These are phyloP conservation scores for Helobdella robusta DNA, from an alignment of 2,888 invertebrate genomes.

Conservation along the genomic window DNA sequence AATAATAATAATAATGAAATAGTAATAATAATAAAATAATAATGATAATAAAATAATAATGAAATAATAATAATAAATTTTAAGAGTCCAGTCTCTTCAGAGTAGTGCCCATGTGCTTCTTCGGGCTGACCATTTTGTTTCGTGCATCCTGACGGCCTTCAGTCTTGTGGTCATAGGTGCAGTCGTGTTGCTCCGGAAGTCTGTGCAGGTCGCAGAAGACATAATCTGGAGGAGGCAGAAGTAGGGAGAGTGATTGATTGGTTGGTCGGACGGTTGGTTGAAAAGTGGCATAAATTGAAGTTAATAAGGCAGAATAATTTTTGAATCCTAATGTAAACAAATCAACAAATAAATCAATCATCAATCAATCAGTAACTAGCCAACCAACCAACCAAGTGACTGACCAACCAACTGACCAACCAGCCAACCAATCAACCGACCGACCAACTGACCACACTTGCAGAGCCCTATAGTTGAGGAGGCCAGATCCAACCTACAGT, in stretches of 20 bases:
- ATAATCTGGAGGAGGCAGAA: slow-evolving; percentile 39
- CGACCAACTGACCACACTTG: slow-evolving; percentile 42
- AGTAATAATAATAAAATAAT: too few species aligned
- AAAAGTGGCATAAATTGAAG: neutral
- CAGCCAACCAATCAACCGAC: neutral
- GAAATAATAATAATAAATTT: too few species aligned
- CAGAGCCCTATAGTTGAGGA: slow-evolving; percentile 46
- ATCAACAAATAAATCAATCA: too few species aligned
- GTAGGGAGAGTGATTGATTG: neutral
- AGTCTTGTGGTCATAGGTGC: slow-evolving; percentile 47
- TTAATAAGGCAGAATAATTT: neutral
- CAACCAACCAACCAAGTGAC: too few species aligned
- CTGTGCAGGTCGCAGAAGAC: slow-evolving; percentile 47
- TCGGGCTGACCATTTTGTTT: slow-evolving; percentile 48
- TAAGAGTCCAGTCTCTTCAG: slow-evolving; percentile 36
- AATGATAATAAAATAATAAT: too few species aligned
- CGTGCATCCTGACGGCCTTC: slow-evolving; percentile 45
- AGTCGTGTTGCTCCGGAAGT: slow-evolving; percentile 47
- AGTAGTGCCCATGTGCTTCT: slow-evolving; percentile 44
- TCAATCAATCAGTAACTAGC: too few species aligned
- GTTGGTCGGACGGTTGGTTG: too few species aligned
- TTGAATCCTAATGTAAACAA: too few species aligned
- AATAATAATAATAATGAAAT: too few species aligned
- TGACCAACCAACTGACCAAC: too few species aligned
- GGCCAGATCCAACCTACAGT: slow-evolving; percentile 41